Base-by-base conservation (phyloP, 2,113 vertebrate genomes). In the Empidonax alnorum region DNA sequence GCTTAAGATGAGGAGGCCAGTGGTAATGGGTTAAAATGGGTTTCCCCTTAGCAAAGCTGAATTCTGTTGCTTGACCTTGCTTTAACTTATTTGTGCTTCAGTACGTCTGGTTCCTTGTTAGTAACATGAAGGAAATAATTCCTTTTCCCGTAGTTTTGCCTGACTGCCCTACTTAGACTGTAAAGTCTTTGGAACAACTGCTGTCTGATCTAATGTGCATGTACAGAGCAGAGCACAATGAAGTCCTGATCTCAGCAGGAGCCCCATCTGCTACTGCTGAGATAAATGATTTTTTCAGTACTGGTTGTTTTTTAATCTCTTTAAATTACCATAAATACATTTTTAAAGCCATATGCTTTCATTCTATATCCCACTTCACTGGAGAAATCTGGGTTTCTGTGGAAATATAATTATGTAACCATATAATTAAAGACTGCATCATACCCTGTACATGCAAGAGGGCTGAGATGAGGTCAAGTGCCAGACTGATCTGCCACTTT, bases 271-370 rank as follows among this genome's bases (percentile, higher is more conserved):
- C 87, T 96, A 87, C 95, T 96, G 95, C 94, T 94, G 95, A 97
- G 94, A 95, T 96, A 97, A 97, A 97, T 95, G 91, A 97, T 97
- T 95, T 96, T 95, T 96, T 94, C 93, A 89, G 96, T 94, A 84
- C 86, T 96, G 93, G 95, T 94, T 96, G 94, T 89, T 96, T 97
- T 96, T 96, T 96, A 96, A 96, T 97, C 84, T 97, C 91, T 97
- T 95, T 91, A 96, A 95, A 97, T 97, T 95, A 96, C 77, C 94
- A 97, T 97, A 95, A 97, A 97, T 96, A 96, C 93, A 95, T 96
- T 97, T 96, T 96, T 96, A 89, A 95, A 96, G 91, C 95, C 94
- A 95, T 97, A 95, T 96, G 93, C 89, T 97, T 97, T 97, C 81
- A 82, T 95, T 96, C 91, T 91, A 49, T 94, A 94, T 93, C 80